Evolutionary conservation across 2,888 invertebrate species (phyloP), one percentile per base, ranked within the genome.

Genomic region (Apodemia hepburni): DNA sequence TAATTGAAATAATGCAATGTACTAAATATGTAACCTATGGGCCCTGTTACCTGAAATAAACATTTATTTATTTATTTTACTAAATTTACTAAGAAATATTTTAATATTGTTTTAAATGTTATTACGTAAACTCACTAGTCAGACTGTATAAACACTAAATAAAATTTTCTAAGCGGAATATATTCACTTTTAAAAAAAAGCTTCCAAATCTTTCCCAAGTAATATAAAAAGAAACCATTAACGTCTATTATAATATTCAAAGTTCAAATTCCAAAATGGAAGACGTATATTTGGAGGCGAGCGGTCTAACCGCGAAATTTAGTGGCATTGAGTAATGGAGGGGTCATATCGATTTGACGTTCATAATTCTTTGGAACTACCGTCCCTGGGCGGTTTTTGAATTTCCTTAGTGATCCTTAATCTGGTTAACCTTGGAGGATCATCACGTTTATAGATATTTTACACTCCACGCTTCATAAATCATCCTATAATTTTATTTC

Each of bases 291-390:
- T 38, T 33, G 33, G 9, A 58, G 11, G 35, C 35, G 58, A 58
- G 18, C 59, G 59, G 59, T 59, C 59, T 42, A 38, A 42, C 59
- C 51, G 12, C 18, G 22, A 17, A 59, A 22, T 59, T 15, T 42
- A 42, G 15, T 59, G 59, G 59, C 59, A 59, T 38, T 59, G 59
- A 59, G 38, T 42, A 59, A 59, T 59, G 59, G 38, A 22, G 38
- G 22, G 38, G 59, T 18, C 42, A 42, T 22, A 59, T 59, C 59
- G 59, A 59, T 59, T 59, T 42, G 18, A 22, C 42, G n/a, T 59
- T 38, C 38, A 42, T 59, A 42, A 59, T 58, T 58, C 51, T 51
- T 51, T 51, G 33, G 45, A 59, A 42, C 59, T 59, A 42, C 22
- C 58, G 33, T 58, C 51, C 51, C 12, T 51, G 51, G 22, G 12